A percentile compares a stretch with the other conserved stretches of the same genome.
These are phyloP conservation scores for Thumatha senex DNA, from an alignment of 2,888 invertebrate species.

Conservation along the genomic window DNA sequence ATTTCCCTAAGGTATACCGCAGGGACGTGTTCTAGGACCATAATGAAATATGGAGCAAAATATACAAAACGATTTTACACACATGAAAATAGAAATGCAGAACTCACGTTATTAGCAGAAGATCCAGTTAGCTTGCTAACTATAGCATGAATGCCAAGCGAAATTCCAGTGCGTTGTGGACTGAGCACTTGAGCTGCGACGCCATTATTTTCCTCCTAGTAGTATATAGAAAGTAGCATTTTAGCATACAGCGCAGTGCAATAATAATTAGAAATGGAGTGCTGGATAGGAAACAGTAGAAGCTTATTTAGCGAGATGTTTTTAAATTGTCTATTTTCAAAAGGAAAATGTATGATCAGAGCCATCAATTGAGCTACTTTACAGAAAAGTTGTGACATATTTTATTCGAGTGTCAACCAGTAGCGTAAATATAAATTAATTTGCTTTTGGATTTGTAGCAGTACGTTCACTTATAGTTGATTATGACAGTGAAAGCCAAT, in stretches of 20 bases:
- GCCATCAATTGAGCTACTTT: too few species aligned
- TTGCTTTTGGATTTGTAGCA: too few species aligned
- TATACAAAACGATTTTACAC: too few species aligned
- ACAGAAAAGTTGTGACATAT: too few species aligned
- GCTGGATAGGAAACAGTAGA: neutral
- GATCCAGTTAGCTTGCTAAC: constrained; percentile 90
- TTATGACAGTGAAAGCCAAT: too few species aligned
- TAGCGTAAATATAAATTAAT: too few species aligned
- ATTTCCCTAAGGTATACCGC: neutral
- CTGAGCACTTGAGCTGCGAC: constrained; percentile 53
- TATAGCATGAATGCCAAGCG: constrained; percentile 94
- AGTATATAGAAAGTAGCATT: neutral
- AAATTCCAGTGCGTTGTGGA: constrained; percentile 89
- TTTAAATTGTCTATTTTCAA: too few species aligned
- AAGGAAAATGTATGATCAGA: too few species aligned
- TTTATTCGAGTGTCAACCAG: too few species aligned
- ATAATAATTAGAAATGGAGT: neutral
- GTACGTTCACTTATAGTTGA: too few species aligned
- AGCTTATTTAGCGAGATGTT: too few species aligned
- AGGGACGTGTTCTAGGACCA: neutral
- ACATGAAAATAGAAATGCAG: neutral
- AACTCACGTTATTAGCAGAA: constrained; percentile 37
- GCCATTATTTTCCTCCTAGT: constrained; percentile 18
- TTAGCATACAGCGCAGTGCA: neutral
- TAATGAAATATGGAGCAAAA: neutral